These are phyloP conservation scores for Limnodromus scolopaceus DNA, from an alignment of 2,797 vertebrate genomes.

Conservation along the genomic window DNA sequence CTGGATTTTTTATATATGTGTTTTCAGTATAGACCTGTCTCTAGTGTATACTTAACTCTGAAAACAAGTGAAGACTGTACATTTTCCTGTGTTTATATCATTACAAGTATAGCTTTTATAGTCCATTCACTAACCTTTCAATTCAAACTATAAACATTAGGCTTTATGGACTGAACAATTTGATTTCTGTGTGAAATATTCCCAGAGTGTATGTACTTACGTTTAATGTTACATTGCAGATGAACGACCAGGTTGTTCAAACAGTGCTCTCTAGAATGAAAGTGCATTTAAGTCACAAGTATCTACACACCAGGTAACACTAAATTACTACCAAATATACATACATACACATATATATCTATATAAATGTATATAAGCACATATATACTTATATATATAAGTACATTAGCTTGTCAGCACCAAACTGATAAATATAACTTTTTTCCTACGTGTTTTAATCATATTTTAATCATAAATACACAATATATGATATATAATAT, in stretches of 20 bases:
- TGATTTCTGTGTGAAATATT: not conserved
- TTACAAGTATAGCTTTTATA: not conserved
- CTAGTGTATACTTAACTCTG: not conserved
- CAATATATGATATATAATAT: not conserved
- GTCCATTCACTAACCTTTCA: not conserved
- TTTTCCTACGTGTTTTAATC: not conserved
- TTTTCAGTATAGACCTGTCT: not conserved
- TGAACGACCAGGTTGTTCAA: constrained; percentile 73
- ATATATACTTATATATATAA: not conserved
- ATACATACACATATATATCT: fast-evolving
- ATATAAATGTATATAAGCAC: not conserved
- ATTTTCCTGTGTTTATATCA: not conserved
- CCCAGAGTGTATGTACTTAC: constrained; percentile 77
- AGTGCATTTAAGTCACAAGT: constrained; percentile 26
- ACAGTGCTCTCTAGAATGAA: constrained; percentile 84
- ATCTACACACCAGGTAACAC: not conserved
- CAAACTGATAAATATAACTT: not conserved
- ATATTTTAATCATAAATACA: not conserved
- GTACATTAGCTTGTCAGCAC: not conserved
- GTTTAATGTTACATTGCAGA: constrained; percentile 83
- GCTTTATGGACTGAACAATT: not conserved
- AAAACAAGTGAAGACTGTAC: not conserved
- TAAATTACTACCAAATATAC: not conserved
- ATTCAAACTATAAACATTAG: not conserved
- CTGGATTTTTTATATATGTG: not conserved